Percentiles rank a stretch among this genome's conserved stretches.
Evolutionary conservation across 2,888 invertebrate genomes (phyloP).

Genomic region (Synergus japonicus): DNA sequence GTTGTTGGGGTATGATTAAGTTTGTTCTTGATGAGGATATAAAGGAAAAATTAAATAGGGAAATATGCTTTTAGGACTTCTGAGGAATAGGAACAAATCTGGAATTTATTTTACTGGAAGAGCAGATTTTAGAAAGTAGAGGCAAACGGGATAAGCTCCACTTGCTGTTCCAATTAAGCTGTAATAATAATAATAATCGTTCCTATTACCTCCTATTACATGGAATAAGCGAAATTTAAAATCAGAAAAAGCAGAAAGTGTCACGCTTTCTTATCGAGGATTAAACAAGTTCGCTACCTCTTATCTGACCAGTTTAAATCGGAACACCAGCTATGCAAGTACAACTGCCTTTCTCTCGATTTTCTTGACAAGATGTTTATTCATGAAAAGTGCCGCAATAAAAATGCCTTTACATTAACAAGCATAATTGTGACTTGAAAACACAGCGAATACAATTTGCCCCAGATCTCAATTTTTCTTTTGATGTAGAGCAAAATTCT

Average conservation of each 20-base stretch:
- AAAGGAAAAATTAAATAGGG: neutral
- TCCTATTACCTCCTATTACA: neutral
- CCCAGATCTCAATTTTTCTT: neutral
- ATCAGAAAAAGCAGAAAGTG: constrained; percentile 17
- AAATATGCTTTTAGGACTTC: neutral
- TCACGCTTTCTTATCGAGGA: constrained; percentile 42
- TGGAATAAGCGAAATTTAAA: constrained; percentile 32
- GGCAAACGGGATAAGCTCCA: neutral
- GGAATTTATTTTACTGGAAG: too few species aligned
- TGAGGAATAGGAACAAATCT: neutral
- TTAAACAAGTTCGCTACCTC: constrained; percentile 25
- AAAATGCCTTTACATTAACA: neutral
- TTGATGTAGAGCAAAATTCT: neutral
- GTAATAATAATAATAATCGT: constrained; percentile 10
- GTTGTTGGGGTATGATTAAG: neutral
- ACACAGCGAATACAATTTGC: neutral
- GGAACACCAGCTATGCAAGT: constrained; percentile 2
- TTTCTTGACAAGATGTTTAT: constrained; percentile 22
- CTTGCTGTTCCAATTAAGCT: constrained; percentile 7
- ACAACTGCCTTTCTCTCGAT: constrained; percentile 7
- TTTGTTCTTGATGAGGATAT: neutral
- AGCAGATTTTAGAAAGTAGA: too few species aligned
- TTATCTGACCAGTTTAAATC: constrained; percentile 37
- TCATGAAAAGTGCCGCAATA: neutral
- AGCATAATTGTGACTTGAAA: neutral